Base-by-base conservation (phyloP, 1,140 invertebrate genomes). In the Drosophila gunungcola region DNA sequence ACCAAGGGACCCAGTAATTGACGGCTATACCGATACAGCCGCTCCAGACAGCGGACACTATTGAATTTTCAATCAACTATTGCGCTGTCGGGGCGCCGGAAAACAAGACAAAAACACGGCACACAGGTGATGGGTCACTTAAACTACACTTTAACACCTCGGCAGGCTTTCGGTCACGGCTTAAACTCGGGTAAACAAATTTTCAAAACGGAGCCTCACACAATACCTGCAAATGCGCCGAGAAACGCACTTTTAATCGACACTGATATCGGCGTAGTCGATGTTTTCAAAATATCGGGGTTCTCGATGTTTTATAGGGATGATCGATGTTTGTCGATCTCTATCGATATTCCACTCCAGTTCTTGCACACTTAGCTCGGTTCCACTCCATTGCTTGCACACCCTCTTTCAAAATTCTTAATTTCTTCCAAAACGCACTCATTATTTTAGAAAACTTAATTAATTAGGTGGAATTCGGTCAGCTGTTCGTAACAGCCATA, bases 211-310 rank as follows among this genome's bases (percentile, higher is more conserved):
- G 72, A 80, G 73, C 64, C 48, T 73, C 84, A 53, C 81, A 80
- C 74, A 89, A 64, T 90, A 90, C 86, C 86, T 90, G 85, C 88
- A 91, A 86, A 86, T 91, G 79, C 85, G 78, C 78, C 78, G 86
- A 90, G 80, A 89, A 90, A 89, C 64, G 72, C 83, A 84, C 76
- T 83, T 73, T 77, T 81, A 85, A 51, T 21, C 16, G 16, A 21
- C 16, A 21, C 16, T 21, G 16, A 21, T 21, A 21, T 21, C 16
- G 16, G 16, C 16, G 16, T 21, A 21, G 16, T 21, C 16, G 16
- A 21, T 21, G 16, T 21, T 21, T 21, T 21, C 16, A 21, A 21
- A 21, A 21, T 21, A 21, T 21, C 16, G 16, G 16, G 16, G 1
- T 1, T 21, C 16, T 21, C 16, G 16, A 21, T 21, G 16, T 21